These are phyloP conservation scores for Holacanthus passer DNA, from an alignment of 2,113 vertebrate species.

Conservation along the genomic window DNA sequence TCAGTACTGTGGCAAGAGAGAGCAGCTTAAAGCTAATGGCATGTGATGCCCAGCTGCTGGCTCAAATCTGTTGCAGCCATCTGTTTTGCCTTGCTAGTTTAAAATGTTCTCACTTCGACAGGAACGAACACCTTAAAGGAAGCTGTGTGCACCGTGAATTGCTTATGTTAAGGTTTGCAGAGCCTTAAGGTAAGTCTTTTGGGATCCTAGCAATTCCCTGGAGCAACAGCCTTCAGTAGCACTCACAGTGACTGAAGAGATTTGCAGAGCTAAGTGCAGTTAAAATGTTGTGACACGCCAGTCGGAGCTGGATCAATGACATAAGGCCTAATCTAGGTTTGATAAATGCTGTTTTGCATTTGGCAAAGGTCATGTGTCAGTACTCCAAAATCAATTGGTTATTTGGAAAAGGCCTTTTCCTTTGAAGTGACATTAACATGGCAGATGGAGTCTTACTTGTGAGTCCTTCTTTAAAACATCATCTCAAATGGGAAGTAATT, in stretches of 20 bases:
- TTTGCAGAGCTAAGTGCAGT: slow-evolving; percentile 28
- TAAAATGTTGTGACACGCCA: slow-evolving; percentile 54
- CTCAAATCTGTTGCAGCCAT: slow-evolving; percentile 74
- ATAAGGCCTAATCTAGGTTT: slow-evolving; percentile 50
- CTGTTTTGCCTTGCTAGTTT: slow-evolving; percentile 64
- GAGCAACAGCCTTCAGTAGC: slow-evolving; percentile 24
- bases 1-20: slow-evolving; percentile 48
- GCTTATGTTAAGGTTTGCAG: slow-evolving; percentile 25
- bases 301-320: slow-evolving; percentile 51
- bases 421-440: slow-evolving; percentile 4
- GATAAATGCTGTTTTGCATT: slow-evolving; percentile 71
- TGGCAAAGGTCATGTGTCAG: slow-evolving; percentile 47
- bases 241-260: slow-evolving; percentile 23
- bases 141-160: slow-evolving; percentile 16
- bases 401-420: slow-evolving; percentile 22
- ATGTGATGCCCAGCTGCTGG: slow-evolving; percentile 75
- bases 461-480: neutral
- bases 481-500: neutral
- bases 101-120: slow-evolving; percentile 55
- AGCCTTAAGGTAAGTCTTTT: slow-evolving; percentile 33
- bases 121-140: slow-evolving; percentile 47
- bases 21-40: slow-evolving; percentile 72
- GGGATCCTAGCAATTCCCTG: slow-evolving; percentile 33
- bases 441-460: neutral
- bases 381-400: slow-evolving; percentile 48